phyloP scores from a whole-genome alignment of 2,113 vertebrate genomes.

The Alethe diademata region DNA sequence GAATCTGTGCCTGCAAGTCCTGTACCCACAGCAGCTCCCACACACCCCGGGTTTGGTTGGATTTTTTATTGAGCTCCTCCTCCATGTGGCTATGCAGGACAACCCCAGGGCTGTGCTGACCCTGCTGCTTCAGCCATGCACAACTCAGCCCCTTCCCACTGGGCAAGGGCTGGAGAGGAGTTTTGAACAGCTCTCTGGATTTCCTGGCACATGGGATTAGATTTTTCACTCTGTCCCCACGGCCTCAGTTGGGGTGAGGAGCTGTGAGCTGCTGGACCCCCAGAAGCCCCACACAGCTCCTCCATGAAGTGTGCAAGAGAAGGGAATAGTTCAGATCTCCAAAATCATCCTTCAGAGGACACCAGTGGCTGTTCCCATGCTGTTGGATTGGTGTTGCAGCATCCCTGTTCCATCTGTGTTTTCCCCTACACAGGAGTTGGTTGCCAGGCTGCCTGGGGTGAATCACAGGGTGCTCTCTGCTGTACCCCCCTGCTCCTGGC shows the following conservation, averaged over 20 bases:
- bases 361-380: rapidly evolving
- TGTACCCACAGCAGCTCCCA: rapidly evolving
- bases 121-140: background rate
- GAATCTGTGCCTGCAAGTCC: background rate
- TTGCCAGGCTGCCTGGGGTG: constrained; percentile 29
- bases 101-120: rapidly evolving
- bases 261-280: background rate
- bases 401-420: background rate
- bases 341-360: background rate
- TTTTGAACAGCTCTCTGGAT: background rate
- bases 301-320: rapidly evolving
- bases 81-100: rapidly evolving
- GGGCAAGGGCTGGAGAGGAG: rapidly evolving
- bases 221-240: background rate
- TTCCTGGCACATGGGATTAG: rapidly evolving
- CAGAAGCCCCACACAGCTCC: rapidly evolving
- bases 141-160: rapidly evolving
- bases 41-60: rapidly evolving
- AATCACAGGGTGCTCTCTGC: background rate
- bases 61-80: background rate
- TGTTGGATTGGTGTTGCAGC: background rate
- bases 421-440: background rate
- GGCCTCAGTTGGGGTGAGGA: background rate
- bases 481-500: background rate
- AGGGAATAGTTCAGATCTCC: background rate